Evolutionary conservation across 2,888 invertebrate species (phyloP).

Genomic region (Eupithecia subfuscata): DNA sequence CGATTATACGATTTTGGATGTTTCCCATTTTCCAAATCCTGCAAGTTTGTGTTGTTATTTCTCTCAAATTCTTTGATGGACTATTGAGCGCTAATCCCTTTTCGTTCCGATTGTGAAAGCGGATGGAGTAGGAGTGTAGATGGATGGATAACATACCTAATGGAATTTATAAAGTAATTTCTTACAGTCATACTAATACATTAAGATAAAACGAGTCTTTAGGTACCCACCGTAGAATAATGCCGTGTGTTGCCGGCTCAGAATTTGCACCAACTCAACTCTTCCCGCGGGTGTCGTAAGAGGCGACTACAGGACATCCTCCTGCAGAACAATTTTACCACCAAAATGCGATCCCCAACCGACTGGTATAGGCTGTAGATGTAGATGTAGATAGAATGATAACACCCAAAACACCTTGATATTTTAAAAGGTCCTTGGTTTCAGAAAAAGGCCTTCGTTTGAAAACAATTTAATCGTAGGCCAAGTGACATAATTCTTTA

Average conservation of each 20-base stretch:
- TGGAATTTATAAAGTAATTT: too few relatives aligned
- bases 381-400: too few relatives aligned
- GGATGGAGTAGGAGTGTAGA: not conserved
- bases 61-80: conserved; percentile 28
- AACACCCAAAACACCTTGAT: not conserved
- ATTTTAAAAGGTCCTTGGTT: not conserved
- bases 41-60: conserved; percentile 33
- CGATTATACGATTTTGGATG: conserved; percentile 10
- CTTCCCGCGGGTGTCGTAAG: too few relatives aligned
- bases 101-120: not conserved
- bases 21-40: conserved; percentile 24
- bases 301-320: too few relatives aligned
- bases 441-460: not conserved
- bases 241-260: too few relatives aligned
- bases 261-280: too few relatives aligned
- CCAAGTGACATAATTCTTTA: not conserved
- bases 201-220: too few relatives aligned
- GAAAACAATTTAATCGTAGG: not conserved
- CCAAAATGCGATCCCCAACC: too few relatives aligned
- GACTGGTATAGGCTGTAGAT: too few relatives aligned
- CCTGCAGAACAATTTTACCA: too few relatives aligned
- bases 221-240: too few relatives aligned
- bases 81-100: conserved; percentile 19
- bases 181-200: too few relatives aligned
- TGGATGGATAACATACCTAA: not conserved